Conservation (phyloP, 2,113 vertebrate genomes). For the Leiothrix lutea region DNA sequence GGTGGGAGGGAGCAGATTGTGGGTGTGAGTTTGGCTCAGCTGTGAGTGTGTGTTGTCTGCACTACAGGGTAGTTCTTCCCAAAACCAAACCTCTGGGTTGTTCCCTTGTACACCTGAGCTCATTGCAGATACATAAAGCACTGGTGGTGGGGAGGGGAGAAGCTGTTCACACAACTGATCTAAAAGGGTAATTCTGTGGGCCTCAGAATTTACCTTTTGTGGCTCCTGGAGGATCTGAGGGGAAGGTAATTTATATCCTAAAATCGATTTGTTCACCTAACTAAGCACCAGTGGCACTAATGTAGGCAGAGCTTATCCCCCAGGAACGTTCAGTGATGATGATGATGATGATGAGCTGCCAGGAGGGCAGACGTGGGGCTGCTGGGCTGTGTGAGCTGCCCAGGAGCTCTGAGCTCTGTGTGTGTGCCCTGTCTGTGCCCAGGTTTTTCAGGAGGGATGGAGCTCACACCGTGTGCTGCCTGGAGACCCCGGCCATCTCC, state of each 20-base stretch:
- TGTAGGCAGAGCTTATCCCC: background rate
- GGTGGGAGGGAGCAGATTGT: background rate
- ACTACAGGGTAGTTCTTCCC: accelerated
- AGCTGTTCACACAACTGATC: background rate
- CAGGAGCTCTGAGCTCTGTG: background rate
- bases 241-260: background rate
- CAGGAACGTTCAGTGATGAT: background rate
- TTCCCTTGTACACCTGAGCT: background rate
- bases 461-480: slow-evolving; percentile 70
- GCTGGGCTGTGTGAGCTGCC: background rate
- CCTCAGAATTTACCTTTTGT: background rate
- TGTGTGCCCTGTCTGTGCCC: no score
- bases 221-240: background rate
- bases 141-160: background rate
- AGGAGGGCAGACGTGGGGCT: background rate
- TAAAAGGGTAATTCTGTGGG: background rate
- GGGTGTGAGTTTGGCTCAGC: background rate
- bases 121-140: accelerated
- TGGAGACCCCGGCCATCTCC: slow-evolving; percentile 71
- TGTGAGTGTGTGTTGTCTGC: background rate
- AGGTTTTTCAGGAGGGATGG: slow-evolving; percentile 69
- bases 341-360: background rate
- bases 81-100: background rate
- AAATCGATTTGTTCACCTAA: background rate
- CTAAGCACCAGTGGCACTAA: background rate